Conservation (phyloP, 1,140 invertebrate genomes). For the Odontomachus brunneus region DNA sequence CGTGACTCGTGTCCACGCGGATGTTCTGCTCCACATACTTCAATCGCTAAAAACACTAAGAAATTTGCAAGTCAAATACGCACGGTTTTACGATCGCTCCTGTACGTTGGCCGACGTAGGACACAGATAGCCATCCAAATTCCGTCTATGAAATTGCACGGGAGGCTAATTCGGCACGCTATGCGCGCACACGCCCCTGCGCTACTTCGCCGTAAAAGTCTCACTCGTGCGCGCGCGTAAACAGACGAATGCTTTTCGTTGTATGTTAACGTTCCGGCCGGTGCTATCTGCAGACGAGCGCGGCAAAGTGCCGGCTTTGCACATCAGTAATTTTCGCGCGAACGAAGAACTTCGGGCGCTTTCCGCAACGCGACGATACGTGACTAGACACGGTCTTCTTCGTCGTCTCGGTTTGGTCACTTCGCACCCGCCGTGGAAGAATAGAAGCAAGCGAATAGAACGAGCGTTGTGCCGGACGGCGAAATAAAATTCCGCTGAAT, state of each 20-base stretch:
- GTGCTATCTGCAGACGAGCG: constrained; percentile 37
- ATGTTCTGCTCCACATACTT: background rate
- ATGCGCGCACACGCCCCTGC: background rate
- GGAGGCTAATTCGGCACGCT: constrained; percentile 8
- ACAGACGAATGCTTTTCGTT: constrained; percentile 45
- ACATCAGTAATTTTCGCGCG: constrained; percentile 47
- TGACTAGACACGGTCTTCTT: constrained; percentile 46
- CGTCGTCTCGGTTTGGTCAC: constrained; percentile 29
- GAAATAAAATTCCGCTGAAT: constrained; percentile 23
- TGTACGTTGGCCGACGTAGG: background rate
- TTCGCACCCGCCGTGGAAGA: constrained; percentile 9
- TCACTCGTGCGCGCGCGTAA: constrained; percentile 9
- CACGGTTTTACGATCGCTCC: constrained; percentile 19
- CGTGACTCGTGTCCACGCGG: no score
- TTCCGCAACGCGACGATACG: background rate
- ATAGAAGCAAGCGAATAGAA: background rate
- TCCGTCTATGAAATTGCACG: constrained; percentile 15
- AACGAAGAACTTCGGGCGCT: constrained; percentile 22
- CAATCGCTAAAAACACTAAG: background rate
- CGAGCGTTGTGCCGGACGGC: background rate
- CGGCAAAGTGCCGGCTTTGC: constrained; percentile 25
- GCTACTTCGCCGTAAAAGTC: constrained; percentile 37
- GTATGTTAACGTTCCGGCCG: constrained; percentile 33
- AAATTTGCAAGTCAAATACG: constrained; percentile 15
- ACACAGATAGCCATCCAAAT: background rate